A percentile compares a stretch with the other conserved stretches of the same genome.
Evolutionary conservation across 2,113 vertebrate species (phyloP).

Genomic region (Furnarius figulus): DNA sequence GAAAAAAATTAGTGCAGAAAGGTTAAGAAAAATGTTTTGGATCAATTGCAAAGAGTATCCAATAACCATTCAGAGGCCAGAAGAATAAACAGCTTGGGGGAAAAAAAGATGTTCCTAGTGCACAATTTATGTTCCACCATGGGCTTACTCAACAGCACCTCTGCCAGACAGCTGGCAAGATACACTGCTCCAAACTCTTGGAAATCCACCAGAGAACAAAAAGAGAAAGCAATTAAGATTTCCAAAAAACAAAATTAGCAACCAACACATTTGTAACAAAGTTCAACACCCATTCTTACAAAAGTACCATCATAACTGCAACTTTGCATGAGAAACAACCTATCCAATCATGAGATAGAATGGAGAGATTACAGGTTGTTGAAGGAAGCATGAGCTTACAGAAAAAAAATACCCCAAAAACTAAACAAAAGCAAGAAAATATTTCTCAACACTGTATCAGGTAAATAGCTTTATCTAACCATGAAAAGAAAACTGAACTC

Average conservation of each 20-base stretch:
- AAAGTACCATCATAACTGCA: background rate
- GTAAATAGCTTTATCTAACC: background rate
- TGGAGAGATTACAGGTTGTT: background rate
- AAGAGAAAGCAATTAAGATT: background rate
- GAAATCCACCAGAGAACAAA: background rate
- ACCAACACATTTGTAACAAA: background rate
- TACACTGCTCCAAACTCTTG: background rate
- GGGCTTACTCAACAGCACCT: background rate
- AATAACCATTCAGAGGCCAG: background rate
- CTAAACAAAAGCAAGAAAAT: background rate
- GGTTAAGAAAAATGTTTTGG: background rate
- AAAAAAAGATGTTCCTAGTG: background rate
- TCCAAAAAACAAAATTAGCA: background rate
- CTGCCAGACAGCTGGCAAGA: background rate
- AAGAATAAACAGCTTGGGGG: background rate
- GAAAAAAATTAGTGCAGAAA: background rate
- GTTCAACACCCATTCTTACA: background rate
- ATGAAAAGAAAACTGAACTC: background rate
- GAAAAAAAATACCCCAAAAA: background rate
- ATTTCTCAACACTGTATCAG: background rate
- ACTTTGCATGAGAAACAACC: background rate
- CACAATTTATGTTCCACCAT: background rate
- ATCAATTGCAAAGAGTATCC: background rate
- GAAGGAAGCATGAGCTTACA: background rate
- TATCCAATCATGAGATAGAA: background rate